A percentile compares a stretch with the other conserved stretches of the same genome.
These are phyloP conservation scores for Dasyurus viverrinus DNA, from an alignment of 2,113 vertebrate species.

Conservation along the genomic window DNA sequence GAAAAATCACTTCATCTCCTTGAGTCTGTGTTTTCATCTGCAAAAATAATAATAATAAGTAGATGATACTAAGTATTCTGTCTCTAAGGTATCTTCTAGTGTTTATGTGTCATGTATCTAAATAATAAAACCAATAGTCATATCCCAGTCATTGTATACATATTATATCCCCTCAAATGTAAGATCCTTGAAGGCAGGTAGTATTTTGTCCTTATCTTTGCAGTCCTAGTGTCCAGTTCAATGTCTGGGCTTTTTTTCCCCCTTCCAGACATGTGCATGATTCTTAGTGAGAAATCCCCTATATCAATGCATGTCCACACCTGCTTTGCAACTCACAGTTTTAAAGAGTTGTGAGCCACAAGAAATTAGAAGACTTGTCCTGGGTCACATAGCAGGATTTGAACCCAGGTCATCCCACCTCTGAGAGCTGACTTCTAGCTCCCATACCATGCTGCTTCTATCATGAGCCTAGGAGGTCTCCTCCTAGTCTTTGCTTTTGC, in stretches of 20 bases:
- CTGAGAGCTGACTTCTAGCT: neutral
- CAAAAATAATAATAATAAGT: neutral
- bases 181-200: too few relatives aligned
- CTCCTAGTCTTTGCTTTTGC: neutral
- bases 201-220: too few relatives aligned
- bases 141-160: neutral
- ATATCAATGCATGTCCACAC: neutral
- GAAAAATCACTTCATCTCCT: neutral
- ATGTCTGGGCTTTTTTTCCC: neutral
- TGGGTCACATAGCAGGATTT: neutral
- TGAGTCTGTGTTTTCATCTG: neutral
- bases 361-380: neutral
- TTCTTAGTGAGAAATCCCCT: neutral
- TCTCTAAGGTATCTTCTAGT: neutral
- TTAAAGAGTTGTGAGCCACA: neutral
- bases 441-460: neutral
- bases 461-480: neutral
- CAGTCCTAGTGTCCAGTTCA: too few relatives aligned
- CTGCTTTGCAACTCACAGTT: neutral
- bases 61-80: neutral
- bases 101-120: neutral
- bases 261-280: neutral
- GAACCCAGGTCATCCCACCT: neutral
- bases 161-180: too few relatives aligned
- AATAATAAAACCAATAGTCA: neutral